Conservation (phyloP, 2,797 vertebrate species). For the Petrocephalus schoutedeni region DNA sequence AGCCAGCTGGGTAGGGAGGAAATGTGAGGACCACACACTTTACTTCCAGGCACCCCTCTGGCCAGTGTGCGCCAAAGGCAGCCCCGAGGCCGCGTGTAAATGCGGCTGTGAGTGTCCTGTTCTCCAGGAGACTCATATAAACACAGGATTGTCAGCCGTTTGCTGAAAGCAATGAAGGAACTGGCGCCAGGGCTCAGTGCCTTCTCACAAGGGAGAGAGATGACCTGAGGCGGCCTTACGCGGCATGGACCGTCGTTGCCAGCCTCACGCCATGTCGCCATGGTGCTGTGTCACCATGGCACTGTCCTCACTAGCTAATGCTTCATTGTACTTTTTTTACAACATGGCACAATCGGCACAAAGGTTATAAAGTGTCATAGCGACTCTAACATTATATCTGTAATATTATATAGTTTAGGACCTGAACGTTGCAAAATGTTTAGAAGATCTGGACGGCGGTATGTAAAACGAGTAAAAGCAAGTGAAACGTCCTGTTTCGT, state of each 20-base stretch:
- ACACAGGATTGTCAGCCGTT: background rate
- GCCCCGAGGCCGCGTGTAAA: background rate
- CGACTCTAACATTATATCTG: background rate
- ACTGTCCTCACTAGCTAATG: background rate
- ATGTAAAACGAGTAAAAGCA: background rate
- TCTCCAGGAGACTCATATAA: background rate
- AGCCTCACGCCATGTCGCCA: background rate
- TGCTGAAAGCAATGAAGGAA: background rate
- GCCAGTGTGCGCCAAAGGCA: background rate
- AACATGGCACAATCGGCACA: background rate
- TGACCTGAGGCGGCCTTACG: background rate
- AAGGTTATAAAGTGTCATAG: background rate
- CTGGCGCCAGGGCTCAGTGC: background rate
- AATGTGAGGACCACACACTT: background rate
- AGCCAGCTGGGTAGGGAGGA: background rate
- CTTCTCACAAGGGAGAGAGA: background rate
- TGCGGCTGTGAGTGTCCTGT: background rate
- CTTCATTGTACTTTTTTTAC: background rate
- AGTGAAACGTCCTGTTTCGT: background rate
- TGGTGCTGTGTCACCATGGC: background rate
- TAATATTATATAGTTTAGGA: background rate
- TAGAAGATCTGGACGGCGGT: background rate
- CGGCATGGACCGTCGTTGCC: background rate
- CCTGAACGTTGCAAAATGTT: background rate
- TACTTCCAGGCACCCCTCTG: background rate